Conservation (phyloP, 2,113 vertebrate genomes). For the Zootoca vivipara region DNA sequence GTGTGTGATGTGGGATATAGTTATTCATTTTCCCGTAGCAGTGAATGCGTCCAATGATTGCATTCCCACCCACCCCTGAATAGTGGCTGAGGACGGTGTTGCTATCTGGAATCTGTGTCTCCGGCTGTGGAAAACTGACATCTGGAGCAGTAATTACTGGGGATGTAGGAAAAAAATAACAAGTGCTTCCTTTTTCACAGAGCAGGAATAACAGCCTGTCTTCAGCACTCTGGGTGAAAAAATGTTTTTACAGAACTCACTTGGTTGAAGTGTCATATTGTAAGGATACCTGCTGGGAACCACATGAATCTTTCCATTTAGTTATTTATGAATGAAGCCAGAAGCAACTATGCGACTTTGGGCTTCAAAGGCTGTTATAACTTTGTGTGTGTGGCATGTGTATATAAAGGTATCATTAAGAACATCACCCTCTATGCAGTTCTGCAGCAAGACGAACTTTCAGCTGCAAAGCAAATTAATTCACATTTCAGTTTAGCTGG, state of each 20-base stretch:
- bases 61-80: conserved; percentile 36
- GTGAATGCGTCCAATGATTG: conserved; percentile 16
- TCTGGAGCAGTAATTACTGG: conserved; percentile 59
- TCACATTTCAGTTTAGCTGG: conserved; percentile 57
- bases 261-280: conserved; percentile 37
- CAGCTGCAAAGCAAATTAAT: conserved; percentile 32
- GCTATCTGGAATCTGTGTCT: conserved; percentile 37
- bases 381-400: conserved; percentile 5
- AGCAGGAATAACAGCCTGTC: conserved; percentile 52
- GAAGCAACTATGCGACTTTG: not conserved
- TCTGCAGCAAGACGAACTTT: conserved; percentile 28
- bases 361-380: not conserved
- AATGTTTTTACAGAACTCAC: conserved; percentile 37
- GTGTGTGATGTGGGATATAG: conserved; percentile 11
- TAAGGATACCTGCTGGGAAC: conserved; percentile 32
- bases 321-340: conserved; percentile 3
- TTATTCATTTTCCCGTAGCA: conserved; percentile 37
- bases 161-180: conserved; percentile 26
- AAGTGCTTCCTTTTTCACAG: conserved; percentile 38
- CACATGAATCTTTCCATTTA: conserved; percentile 17
- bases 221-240: conserved; percentile 44
- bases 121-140: conserved; percentile 53
- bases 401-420: conserved; percentile 9
- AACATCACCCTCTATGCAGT: not conserved
- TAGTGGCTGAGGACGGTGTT: conserved; percentile 45